Evolutionary conservation across 2,888 invertebrate genomes (phyloP), one percentile per base, ranked within the genome.

Genomic region (Callyntrura sp.): DNA sequence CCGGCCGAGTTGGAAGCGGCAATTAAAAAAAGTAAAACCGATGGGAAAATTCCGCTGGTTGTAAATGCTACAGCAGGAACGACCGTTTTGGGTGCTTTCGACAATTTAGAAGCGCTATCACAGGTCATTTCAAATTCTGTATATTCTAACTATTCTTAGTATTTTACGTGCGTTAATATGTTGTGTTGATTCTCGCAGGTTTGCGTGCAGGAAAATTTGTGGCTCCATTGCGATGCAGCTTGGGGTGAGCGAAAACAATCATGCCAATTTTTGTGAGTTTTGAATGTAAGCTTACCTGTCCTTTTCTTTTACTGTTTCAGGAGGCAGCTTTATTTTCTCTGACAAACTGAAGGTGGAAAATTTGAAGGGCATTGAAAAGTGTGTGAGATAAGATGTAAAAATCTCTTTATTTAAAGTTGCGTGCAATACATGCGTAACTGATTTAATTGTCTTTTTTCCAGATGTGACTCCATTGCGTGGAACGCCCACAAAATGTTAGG

Each of bases 401-500:
- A n/a, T n/a, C n/a, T n/a, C n/a, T n/a, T n/a, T n/a, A n/a, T n/a
- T n/a, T n/a, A n/a, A n/a, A n/a, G n/a, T n/a, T n/a, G n/a, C n/a
- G n/a, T n/a, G n/a, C n/a, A n/a, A n/a, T n/a, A n/a, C n/a, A n/a
- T n/a, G n/a, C n/a, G n/a, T n/a, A n/a, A n/a, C n/a, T n/a, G n/a
- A n/a, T n/a, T n/a, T n/a, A 9, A 4, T 35, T 35, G 35, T 35
- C 35, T 2, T 62, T 0, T 1, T 3, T 20, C 28, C 94, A 96
- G 97, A 93, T 96, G 97, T 0, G 96, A 97, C 94, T 98, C 98
- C 0, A 95, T 98, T 91, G 95, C 97, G 0, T 98, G 98, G 97
- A 97, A 98, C 95, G 97, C 97, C 0, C 98, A 98, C 94, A 98
- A 98, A 94, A 97, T 97, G 95, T 95, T 97, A 12, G 97, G 97